These are phyloP conservation scores for Podargus strigoides DNA, from an alignment of 2,797 vertebrate genomes.

Conservation along the genomic window DNA sequence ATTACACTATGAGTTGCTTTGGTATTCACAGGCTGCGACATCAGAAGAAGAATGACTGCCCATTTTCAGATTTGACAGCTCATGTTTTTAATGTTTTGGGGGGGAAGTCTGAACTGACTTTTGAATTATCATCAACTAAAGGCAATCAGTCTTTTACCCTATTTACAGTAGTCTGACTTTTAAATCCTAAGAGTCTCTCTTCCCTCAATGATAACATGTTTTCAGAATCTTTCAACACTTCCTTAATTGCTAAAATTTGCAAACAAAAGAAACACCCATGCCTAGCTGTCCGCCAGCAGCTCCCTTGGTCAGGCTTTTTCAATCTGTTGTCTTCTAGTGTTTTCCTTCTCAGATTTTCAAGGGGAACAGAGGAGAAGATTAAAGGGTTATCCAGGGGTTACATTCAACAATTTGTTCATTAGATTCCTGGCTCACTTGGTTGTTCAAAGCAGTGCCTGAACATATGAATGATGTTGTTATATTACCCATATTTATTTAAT, in stretches of 20 bases:
- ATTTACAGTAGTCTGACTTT: background rate
- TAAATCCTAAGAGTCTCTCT: background rate
- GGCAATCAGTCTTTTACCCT: background rate
- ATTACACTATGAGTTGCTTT: background rate
- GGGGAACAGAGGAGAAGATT: background rate
- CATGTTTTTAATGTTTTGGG: background rate
- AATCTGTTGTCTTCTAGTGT: background rate
- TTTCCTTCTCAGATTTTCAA: slow-evolving; percentile 24
- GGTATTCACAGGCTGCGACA: background rate
- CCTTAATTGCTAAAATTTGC: slow-evolving; percentile 52
- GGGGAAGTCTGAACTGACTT: background rate
- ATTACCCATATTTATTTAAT: background rate
- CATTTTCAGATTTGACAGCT: slow-evolving; percentile 7
- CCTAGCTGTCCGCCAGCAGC: background rate
- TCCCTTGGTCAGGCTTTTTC: background rate
- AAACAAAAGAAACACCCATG: background rate
- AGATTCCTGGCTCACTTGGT: slow-evolving; percentile 13
- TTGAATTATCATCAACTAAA: background rate
- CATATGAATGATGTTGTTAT: background rate
- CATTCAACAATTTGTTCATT: background rate
- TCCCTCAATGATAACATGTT: slow-evolving; percentile 35
- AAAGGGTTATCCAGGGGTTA: slow-evolving; percentile 27
- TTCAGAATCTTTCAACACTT: slow-evolving; percentile 54
- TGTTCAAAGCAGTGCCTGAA: slow-evolving; percentile 5
- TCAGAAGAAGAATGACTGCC: background rate